A percentile compares a stretch with the other conserved stretches of the same genome.
Evolutionary conservation across 2,888 invertebrate genomes (phyloP).

Genomic region (Eupithecia subfuscata): DNA sequence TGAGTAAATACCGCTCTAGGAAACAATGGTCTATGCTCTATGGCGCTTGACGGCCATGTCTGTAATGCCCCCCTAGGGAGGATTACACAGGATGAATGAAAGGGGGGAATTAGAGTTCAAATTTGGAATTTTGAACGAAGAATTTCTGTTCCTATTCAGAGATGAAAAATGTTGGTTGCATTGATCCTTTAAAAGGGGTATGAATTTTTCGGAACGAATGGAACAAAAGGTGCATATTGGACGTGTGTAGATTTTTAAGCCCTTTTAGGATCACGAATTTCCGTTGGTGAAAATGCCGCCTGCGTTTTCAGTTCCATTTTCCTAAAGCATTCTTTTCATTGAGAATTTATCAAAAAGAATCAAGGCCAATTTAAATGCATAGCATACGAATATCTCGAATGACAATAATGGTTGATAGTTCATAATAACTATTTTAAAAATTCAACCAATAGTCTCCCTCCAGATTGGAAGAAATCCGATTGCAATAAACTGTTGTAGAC

Average conservation of each 20-base stretch:
- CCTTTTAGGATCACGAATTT: neutral
- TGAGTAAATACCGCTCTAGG: slow-evolving; percentile 55
- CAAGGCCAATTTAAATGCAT: neutral
- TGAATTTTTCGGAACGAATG: neutral
- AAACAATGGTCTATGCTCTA: slow-evolving; percentile 15
- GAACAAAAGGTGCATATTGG: neutral
- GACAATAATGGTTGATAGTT: neutral
- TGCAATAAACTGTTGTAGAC: slow-evolving; percentile 14
- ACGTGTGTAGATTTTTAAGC: neutral
- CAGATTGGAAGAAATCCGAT: slow-evolving; percentile 17
- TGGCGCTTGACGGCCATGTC: slow-evolving; percentile 18
- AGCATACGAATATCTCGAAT: neutral
- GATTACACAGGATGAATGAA: slow-evolving; percentile 5
- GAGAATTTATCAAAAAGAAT: neutral
- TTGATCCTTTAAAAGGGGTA: neutral
- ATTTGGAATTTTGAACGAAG: neutral
- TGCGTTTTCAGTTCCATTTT: neutral
- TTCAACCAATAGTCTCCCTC: slow-evolving; percentile 4
- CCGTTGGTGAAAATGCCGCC: neutral
- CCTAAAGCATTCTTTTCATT: neutral
- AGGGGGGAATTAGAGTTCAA: slow-evolving; percentile 9
- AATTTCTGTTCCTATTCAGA: slow-evolving; percentile 7
- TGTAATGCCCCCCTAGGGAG: neutral
- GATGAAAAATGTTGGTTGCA: neutral
- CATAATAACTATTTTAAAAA: slow-evolving; percentile 14